phyloP scores from a whole-genome alignment of 1,140 invertebrate species.

The Eumeta japonica region DNA sequence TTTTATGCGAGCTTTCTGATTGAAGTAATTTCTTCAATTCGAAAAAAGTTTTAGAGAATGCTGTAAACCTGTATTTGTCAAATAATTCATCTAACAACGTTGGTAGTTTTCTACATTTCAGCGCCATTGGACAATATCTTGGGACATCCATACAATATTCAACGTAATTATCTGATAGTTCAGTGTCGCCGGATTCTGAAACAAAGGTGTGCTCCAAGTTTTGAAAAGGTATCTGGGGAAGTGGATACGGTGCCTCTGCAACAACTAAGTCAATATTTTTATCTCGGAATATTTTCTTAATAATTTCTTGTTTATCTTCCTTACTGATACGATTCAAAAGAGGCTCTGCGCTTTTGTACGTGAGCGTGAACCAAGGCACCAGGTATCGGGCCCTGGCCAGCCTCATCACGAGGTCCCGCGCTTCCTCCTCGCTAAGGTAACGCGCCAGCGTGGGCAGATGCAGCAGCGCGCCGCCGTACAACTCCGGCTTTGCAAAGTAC shows the following conservation, averaged over 20 bases:
- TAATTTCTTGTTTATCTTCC: no score
- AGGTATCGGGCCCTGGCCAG: constrained; percentile 20
- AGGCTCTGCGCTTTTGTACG: no score
- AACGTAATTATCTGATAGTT: constrained; percentile 10
- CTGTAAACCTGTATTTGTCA: constrained; percentile 26
- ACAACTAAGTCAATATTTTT: constrained; percentile 19
- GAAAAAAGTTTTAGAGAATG: constrained; percentile 24
- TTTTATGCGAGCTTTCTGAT: constrained; percentile 20
- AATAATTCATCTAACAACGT: constrained; percentile 15
- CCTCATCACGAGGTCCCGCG: no score
- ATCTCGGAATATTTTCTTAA: constrained; percentile 27
- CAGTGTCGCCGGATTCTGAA: constrained; percentile 15
- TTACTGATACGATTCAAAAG: constrained; percentile 20
- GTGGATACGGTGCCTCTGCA: constrained; percentile 11
- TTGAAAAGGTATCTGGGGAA: constrained; percentile 8
- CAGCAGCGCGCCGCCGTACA: constrained; percentile 26
- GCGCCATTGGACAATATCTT: no score
- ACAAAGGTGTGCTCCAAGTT: no score
- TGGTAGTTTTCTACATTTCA: no score
- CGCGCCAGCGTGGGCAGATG: no score
- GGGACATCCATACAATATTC: background rate
- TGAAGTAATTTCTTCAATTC: constrained; percentile 22
- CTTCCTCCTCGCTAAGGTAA: constrained; percentile 19
- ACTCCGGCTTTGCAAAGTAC: constrained; percentile 25
- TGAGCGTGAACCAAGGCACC: no score